Conservation (phyloP, 1,140 invertebrate species). For the Pemphigus obesinymphae region DNA sequence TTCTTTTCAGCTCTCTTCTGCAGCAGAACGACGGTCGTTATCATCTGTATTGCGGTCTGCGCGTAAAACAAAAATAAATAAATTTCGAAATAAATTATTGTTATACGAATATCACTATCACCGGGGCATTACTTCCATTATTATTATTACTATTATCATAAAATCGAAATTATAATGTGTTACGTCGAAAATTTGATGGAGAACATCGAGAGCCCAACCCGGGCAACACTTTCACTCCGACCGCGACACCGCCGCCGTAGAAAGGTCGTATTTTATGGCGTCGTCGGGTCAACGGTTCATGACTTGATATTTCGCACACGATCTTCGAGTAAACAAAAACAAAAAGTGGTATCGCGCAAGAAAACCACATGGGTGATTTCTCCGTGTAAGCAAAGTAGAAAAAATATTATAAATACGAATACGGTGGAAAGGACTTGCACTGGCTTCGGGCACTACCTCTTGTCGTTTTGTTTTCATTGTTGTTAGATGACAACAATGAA, state of each 20-base stretch:
- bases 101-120: too few species aligned
- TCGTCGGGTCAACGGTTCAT: constrained; percentile 19
- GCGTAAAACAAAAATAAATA: too few species aligned
- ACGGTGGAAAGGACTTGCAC: background rate
- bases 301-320: constrained; percentile 34
- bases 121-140: background rate
- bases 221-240: constrained; percentile 5
- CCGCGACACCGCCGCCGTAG: background rate
- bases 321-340: constrained; percentile 1
- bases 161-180: background rate
- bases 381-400: background rate
- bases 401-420: background rate
- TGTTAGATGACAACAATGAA: too few species aligned
- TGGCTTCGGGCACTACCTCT: background rate
- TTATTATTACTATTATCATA: background rate
- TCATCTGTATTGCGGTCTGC: too few species aligned
- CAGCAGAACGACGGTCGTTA: background rate
- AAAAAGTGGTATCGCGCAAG: background rate
- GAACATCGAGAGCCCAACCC: background rate
- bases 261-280: background rate
- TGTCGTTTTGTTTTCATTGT: too few species aligned
- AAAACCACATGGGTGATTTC: constrained; percentile 6
- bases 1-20: too few species aligned
- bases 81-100: too few species aligned
- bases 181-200: background rate